A percentile compares a stretch with the other conserved stretches of the same genome.
phyloP scores from a whole-genome alignment of 2,888 invertebrate genomes.

The Archips xylosteana region DNA sequence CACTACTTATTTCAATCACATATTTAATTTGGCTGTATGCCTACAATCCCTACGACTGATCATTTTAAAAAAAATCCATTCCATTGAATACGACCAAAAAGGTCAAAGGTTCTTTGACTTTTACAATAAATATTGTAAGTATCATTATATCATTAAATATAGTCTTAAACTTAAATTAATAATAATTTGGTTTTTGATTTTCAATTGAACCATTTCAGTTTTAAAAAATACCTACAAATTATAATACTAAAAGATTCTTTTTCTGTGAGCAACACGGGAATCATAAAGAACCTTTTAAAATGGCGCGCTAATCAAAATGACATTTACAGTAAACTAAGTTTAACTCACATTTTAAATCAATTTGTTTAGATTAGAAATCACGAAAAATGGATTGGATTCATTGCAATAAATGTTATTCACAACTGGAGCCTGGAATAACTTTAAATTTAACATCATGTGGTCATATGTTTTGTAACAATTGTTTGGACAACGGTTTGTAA shows the following conservation, averaged over 20 bases:
- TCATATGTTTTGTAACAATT: slow-evolving; percentile 83
- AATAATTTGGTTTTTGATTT: neutral
- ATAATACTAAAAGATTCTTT: neutral
- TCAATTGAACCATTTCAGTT: neutral
- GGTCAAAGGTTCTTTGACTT: neutral
- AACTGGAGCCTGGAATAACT: slow-evolving; percentile 75
- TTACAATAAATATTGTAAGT: neutral
- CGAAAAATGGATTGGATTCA: slow-evolving; percentile 82
- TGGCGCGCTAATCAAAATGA: slow-evolving; percentile 29
- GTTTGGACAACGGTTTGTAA: slow-evolving; percentile 73
- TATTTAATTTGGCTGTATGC: neutral
- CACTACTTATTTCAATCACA: neutral
- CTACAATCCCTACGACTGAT: neutral
- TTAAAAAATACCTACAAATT: neutral
- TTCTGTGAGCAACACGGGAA: neutral
- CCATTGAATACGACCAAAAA: neutral
- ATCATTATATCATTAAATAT: no score
- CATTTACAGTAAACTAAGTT: slow-evolving; percentile 9
- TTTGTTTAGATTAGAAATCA: slow-evolving; percentile 16
- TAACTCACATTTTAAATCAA: slow-evolving; percentile 9
- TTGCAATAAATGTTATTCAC: slow-evolving; percentile 81
- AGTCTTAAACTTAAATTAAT: no score
- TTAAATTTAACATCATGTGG: slow-evolving; percentile 82
- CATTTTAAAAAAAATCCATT: neutral
- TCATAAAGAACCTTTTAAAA: slow-evolving; percentile 31